phyloP scores from a whole-genome alignment of 2,797 vertebrate genomes.

The Lithobates sylvaticus region DNA sequence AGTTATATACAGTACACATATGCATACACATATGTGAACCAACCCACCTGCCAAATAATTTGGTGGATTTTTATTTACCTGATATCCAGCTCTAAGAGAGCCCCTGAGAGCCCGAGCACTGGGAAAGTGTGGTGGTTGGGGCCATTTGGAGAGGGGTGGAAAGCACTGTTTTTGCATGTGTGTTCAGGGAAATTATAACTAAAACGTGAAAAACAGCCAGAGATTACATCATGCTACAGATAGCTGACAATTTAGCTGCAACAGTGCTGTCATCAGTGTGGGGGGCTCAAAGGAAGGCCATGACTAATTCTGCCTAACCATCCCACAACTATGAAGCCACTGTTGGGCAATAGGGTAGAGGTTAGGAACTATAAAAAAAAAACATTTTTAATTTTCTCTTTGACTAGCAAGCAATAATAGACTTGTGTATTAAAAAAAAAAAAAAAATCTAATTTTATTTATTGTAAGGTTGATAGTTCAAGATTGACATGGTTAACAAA shows the following conservation, averaged over 20 bases:
- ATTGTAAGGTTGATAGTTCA: neutral
- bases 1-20: too few species aligned
- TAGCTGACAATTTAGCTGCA: neutral
- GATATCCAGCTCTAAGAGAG: neutral
- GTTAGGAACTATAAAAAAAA: too few species aligned
- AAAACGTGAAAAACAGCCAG: neutral
- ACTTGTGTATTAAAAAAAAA: too few species aligned
- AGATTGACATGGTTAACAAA: neutral
- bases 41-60: neutral
- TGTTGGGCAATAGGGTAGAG: neutral
- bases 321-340: neutral
- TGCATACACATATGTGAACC: too few species aligned
- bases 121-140: too few species aligned
- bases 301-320: neutral
- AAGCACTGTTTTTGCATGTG: neutral
- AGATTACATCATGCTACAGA: neutral
- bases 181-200: too few species aligned
- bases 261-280: neutral
- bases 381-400: too few species aligned
- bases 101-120: neutral
- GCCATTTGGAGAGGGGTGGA: neutral
- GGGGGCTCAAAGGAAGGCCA: neutral
- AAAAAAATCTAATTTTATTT: too few species aligned
- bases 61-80: too few species aligned
- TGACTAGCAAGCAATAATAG: too few species aligned